phyloP scores from a whole-genome alignment of 1,140 invertebrate genomes.

The Nasonia longicornis region DNA sequence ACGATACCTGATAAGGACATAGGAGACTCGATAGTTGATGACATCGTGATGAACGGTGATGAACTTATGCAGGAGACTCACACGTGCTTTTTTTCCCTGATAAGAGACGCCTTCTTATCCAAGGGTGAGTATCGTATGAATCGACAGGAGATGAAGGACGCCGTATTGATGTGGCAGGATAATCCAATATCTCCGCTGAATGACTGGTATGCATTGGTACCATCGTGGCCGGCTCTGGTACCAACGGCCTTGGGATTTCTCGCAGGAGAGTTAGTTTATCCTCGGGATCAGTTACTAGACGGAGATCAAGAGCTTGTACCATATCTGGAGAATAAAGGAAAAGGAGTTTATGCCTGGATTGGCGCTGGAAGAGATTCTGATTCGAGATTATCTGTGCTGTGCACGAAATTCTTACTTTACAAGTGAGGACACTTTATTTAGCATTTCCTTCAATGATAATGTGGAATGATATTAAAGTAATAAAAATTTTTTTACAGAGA shows the following conservation, averaged over 20 bases:
- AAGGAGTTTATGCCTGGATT: constrained; percentile 88
- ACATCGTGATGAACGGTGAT: constrained; percentile 57
- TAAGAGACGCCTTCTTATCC: constrained; percentile 85
- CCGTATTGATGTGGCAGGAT: constrained; percentile 83
- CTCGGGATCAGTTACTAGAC: constrained; percentile 67
- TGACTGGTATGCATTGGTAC: constrained; percentile 78
- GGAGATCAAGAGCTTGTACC: constrained; percentile 92
- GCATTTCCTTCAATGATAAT: not conserved
- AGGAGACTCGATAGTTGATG: constrained; percentile 51
- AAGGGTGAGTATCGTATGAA: constrained; percentile 85
- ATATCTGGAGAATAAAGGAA: constrained; percentile 89
- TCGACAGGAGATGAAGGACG: constrained; percentile 78
- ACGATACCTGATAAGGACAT: constrained; percentile 63
- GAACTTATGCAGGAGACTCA: constrained; percentile 81
- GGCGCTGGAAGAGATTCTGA: constrained; percentile 94
- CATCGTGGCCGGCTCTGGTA: constrained; percentile 84
- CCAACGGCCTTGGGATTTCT: constrained; percentile 88
- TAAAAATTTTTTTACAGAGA: constrained; percentile 55
- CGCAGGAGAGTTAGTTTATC: constrained; percentile 80
- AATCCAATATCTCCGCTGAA: constrained; percentile 86
- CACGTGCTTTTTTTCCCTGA: constrained; percentile 84
- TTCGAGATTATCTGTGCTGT: constrained; percentile 79
- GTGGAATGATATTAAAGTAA: not conserved
- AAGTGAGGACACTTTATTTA: constrained; percentile 52
- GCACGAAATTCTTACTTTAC: constrained; percentile 66